These are phyloP conservation scores for Mobula birostris DNA, from an alignment of 2,113 vertebrate species.

Conservation along the genomic window DNA sequence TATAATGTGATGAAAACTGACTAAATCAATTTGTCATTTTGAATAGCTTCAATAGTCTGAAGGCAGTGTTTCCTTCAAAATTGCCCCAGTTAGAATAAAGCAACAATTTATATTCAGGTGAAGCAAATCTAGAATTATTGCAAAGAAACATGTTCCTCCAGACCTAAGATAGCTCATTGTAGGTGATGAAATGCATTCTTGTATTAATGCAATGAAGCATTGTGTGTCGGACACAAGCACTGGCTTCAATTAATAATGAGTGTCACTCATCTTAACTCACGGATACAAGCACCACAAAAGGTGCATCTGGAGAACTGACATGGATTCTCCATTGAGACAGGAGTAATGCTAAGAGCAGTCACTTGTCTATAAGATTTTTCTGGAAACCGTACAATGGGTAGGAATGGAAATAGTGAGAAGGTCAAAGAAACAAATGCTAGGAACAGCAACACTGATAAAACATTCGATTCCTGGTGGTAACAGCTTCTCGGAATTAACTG, in stretches of 20 bases:
- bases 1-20: not conserved
- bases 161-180: not conserved
- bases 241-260: not conserved
- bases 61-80: not conserved
- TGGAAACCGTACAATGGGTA: not conserved
- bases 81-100: not conserved
- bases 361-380: not conserved
- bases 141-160: not conserved
- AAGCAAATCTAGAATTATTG: not conserved
- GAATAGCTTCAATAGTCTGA: not conserved
- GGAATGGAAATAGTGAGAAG: not conserved
- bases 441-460: not conserved
- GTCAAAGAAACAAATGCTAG: not conserved
- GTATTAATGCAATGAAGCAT: not conserved
- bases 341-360: not conserved
- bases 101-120: conserved; percentile 16
- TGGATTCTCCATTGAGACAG: not conserved
- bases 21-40: conserved; percentile 18
- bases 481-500: not conserved
- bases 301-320: not conserved
- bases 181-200: not conserved
- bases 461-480: not conserved
- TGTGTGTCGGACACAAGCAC: not conserved
- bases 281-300: not conserved
- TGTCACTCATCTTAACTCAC: not conserved